phyloP scores from a whole-genome alignment of 1,140 invertebrate genomes.

The Teleogryllus occipitalis region DNA sequence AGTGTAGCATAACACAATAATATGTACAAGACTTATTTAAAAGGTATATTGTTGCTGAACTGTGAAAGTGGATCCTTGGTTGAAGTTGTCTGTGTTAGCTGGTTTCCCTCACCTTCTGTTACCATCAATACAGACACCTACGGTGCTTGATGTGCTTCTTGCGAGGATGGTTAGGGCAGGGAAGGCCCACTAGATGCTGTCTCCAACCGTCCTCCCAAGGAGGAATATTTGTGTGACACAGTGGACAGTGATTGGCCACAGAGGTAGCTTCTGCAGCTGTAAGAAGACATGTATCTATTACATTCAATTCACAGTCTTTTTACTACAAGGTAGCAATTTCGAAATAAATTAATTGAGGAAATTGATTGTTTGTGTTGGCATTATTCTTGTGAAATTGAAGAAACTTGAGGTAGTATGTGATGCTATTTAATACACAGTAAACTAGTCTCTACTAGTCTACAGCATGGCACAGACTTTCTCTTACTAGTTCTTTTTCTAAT shows the following conservation, averaged over 20 bases:
- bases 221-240: slow-evolving; percentile 60
- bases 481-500: no score
- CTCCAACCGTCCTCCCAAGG: slow-evolving; percentile 53
- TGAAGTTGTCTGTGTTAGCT: background rate
- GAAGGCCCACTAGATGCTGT: slow-evolving; percentile 51
- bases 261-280: slow-evolving; percentile 35
- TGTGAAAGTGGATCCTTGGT: background rate
- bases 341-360: no score
- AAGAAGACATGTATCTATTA: slow-evolving; percentile 16
- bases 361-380: no score
- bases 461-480: no score
- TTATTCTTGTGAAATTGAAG: no score
- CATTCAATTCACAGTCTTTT: no score
- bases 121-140: slow-evolving; percentile 5
- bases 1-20: background rate
- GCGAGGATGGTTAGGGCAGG: slow-evolving; percentile 46
- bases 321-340: no score
- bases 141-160: slow-evolving; percentile 31
- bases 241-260: slow-evolving; percentile 52
- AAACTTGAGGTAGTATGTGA: no score
- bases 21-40: background rate
- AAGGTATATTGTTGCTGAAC: background rate
- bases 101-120: background rate
- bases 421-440: no score
- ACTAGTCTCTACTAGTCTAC: no score